Percentiles rank a stretch among this genome's conserved stretches.
Evolutionary conservation across 2,888 invertebrate species (phyloP).

Genomic region (Megalurothrips usitatus): DNA sequence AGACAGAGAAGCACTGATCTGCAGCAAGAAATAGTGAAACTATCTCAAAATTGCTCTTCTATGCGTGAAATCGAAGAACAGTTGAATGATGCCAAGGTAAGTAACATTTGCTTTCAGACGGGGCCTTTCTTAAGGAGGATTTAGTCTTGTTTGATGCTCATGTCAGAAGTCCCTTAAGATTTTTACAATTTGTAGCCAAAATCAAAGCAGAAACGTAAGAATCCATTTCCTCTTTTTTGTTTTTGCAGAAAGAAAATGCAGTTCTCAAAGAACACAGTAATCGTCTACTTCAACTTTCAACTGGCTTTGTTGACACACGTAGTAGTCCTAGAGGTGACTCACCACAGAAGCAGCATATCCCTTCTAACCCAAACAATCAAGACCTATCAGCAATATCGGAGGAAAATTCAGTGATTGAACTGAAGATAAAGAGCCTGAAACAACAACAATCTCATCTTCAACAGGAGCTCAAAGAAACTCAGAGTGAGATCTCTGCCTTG

Average conservation of each 20-base stretch:
- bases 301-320: not conserved
- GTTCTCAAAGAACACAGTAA: not conserved
- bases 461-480: not conserved
- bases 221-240: not conserved
- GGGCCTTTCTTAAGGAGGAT: not conserved
- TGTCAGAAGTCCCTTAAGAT: not conserved
- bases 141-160: not conserved
- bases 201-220: not conserved
- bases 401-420: not conserved
- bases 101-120: not conserved
- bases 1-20: not conserved
- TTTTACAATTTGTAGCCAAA: not conserved
- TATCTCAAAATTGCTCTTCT: not conserved
- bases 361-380: not conserved
- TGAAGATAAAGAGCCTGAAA: not conserved
- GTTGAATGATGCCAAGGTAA: constrained; percentile 3
- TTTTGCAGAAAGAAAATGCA: not conserved
- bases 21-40: not conserved
- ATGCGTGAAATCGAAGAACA: not conserved
- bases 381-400: not conserved
- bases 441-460: not conserved
- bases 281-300: not conserved
- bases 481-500: not conserved
- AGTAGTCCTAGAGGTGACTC: not conserved
- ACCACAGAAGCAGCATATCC: not conserved